Percentiles rank a stretch among this genome's conserved stretches.
phyloP scores from a whole-genome alignment of 2,888 invertebrate species.

The Pyrrhia umbra region DNA sequence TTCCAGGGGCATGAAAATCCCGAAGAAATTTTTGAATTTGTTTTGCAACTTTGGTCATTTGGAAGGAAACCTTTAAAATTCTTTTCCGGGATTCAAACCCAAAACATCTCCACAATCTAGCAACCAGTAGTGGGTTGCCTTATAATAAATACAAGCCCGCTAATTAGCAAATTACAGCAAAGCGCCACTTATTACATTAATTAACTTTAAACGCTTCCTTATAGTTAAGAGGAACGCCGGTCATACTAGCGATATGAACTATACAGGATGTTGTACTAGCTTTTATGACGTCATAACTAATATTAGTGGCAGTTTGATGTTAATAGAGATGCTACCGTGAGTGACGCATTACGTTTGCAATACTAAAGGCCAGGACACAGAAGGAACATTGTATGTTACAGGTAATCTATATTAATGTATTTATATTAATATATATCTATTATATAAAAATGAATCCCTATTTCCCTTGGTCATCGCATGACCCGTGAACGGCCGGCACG shows the following conservation, averaged over 20 bases:
- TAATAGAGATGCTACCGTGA: conserved; percentile 19
- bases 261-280: conserved; percentile 36
- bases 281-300: conserved; percentile 33
- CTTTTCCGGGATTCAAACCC: neutral
- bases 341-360: conserved; percentile 6
- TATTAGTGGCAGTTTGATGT: conserved; percentile 14
- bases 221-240: conserved; percentile 41
- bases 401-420: too few species aligned
- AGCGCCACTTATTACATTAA: conserved; percentile 32
- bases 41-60: too few species aligned
- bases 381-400: too few species aligned
- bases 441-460: too few species aligned
- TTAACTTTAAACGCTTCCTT: conserved; percentile 46
- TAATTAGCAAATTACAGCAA: conserved; percentile 21
- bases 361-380: neutral
- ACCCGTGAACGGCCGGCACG: too few species aligned
- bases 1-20: too few species aligned
- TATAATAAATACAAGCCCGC: conserved; percentile 18
- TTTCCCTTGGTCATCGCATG: too few species aligned
- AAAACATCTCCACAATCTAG: neutral
- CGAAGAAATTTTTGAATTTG: too few species aligned
- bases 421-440: too few species aligned
- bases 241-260: conserved; percentile 17
- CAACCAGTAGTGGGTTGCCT: conserved; percentile 1
- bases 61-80: neutral